A percentile compares a stretch with the other conserved stretches of the same genome.
These are phyloP conservation scores for Setipinna tenuifilis DNA, from an alignment of 2,797 vertebrate genomes.

Conservation along the genomic window DNA sequence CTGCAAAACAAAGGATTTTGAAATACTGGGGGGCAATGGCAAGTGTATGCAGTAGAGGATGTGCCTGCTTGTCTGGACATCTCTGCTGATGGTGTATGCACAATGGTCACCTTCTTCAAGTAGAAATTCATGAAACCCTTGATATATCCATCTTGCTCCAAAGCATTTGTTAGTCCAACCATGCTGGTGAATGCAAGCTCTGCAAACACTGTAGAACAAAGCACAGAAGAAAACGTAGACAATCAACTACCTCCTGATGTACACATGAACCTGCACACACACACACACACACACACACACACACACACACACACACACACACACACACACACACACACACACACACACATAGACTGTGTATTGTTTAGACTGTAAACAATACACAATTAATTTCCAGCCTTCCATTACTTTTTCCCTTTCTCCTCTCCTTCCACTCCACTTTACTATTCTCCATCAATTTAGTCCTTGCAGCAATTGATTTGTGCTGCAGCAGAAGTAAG, in stretches of 20 bases:
- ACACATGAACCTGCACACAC: no score
- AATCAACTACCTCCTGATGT: no score
- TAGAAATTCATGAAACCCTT: slow-evolving; percentile 85
- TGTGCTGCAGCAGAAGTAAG: background rate
- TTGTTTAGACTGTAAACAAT: background rate
- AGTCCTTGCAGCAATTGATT: background rate
- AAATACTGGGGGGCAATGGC: background rate
- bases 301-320: background rate
- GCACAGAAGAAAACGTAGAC: slow-evolving; percentile 27
- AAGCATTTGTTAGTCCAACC: slow-evolving; percentile 79
- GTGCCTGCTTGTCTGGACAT: slow-evolving; percentile 3
- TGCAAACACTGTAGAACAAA: slow-evolving; percentile 77
- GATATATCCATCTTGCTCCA: slow-evolving; percentile 87
- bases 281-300: background rate
- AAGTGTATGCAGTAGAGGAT: background rate
- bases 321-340: background rate
- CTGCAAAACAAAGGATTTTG: slow-evolving; percentile 51
- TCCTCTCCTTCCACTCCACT: background rate
- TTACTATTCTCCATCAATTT: slow-evolving; percentile 1
- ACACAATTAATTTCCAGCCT: background rate
- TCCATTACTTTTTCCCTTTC: background rate
- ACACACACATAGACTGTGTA: no score
- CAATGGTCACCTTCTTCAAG: slow-evolving; percentile 72
- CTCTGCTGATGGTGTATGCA: background rate
- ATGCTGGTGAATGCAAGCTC: slow-evolving; percentile 81